Conservation (phyloP, 2,888 invertebrate genomes). For the Polymixis lichenea region DNA sequence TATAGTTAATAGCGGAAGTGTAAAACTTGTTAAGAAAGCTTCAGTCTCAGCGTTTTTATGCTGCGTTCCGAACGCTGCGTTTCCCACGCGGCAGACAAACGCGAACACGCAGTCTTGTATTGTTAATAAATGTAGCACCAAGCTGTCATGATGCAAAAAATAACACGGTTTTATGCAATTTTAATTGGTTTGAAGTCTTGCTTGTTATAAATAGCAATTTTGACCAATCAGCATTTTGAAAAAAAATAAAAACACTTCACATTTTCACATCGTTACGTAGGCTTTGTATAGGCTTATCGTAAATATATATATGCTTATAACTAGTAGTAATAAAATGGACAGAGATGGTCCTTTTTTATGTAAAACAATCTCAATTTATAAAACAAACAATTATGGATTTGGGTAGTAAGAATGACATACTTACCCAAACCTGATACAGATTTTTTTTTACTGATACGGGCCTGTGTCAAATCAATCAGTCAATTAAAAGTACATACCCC, state of each 20-base stretch:
- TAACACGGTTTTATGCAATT: slow-evolving; percentile 29
- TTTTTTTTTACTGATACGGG: too few species aligned
- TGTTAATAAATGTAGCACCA: slow-evolving; percentile 54
- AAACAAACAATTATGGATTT: too few species aligned
- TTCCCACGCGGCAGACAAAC: slow-evolving; percentile 10
- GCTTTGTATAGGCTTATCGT: too few species aligned
- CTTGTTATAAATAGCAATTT: slow-evolving; percentile 45
- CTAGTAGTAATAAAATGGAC: slow-evolving; percentile 4
- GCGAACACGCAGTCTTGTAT: slow-evolving; percentile 26
- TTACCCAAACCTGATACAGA: too few species aligned
- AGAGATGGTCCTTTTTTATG: not conserved
- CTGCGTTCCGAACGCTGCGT: slow-evolving; percentile 19
- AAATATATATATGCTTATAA: not conserved
- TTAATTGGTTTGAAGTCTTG: slow-evolving; percentile 6
- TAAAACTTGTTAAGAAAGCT: slow-evolving; percentile 61
- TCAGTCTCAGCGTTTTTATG: slow-evolving; percentile 27
- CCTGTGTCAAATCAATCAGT: not conserved
- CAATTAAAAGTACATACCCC: too few species aligned
- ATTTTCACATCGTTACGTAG: not conserved
- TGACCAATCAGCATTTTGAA: slow-evolving; percentile 22
- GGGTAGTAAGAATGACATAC: too few species aligned
- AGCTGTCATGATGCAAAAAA: slow-evolving; percentile 39
- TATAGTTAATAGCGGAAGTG: slow-evolving; percentile 56
- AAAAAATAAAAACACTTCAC: not conserved
- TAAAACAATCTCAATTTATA: too few species aligned